Evolutionary conservation across 2,797 vertebrate species (phyloP), one percentile per base, ranked within the genome.

Genomic region (Scleropages formosus): DNA sequence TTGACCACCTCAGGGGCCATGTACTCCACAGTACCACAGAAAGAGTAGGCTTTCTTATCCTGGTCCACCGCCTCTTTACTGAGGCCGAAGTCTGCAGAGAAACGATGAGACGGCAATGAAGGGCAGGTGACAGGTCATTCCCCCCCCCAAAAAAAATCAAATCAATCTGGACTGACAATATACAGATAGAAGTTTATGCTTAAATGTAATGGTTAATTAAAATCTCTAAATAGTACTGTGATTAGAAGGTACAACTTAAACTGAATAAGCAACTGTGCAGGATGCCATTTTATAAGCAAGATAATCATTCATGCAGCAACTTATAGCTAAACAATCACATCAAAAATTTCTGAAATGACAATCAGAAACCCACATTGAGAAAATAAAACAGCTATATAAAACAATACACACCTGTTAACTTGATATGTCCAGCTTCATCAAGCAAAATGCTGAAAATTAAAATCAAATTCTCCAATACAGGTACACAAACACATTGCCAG

Each of bases 401-500:
- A 39, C 10, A 59, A 51, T 74, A 78, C 88, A 79, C 90, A 99
- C 97, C 97, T 95, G 97, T 99, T 94, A 99, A 92, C 89, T 98
- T 98, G 94, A 99, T 98, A 93, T 99, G 96, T 95, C 97, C 97
- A 93, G 95, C 94, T 96, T 99, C 97, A 94, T 98, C 97, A 92
- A 99, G 95, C 92, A 98, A 95, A 94, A 99, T 97, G 93, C 96
- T 98, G 94, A 91, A 98, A 97, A 91, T 91, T 87, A 94, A 94
- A 93, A 93, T 86, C 85, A 93, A 84, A 93, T 91, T 93, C 84
- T 93, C 88, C 84, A 91, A 92, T 79, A 89, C 82, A 87, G 77
- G 85, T 89, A 88, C 82, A 94, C 78, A 91, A 67, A 83, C 74
- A 87, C 72, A 81, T 78, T 83, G 78, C 73, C 76, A 74, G 59